Percentiles rank a stretch among this genome's conserved stretches.
Evolutionary conservation across 2,113 vertebrate genomes (phyloP).

Genomic region (Pleuronectes platessa): DNA sequence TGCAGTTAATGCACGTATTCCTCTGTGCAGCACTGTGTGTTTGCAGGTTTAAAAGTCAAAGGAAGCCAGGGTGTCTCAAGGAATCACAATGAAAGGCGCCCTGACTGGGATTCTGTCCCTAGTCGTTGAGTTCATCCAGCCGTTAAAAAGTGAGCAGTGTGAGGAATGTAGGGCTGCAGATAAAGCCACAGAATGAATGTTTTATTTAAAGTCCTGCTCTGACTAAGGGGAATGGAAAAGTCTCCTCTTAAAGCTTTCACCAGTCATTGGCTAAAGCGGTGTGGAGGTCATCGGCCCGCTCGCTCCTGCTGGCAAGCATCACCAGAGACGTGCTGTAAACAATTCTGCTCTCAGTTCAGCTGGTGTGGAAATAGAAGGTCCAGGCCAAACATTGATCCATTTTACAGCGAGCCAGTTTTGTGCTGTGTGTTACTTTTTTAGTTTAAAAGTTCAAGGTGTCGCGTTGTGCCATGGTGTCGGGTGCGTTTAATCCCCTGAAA

Average conservation of each 20-base stretch:
- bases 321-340: not conserved
- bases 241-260: not conserved
- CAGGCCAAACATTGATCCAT: conserved; percentile 8
- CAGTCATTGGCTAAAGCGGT: conserved; percentile 18
- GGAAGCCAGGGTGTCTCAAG: conserved; percentile 41
- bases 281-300: conserved; percentile 45
- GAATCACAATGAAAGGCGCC: conserved; percentile 33
- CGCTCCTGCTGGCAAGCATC: conserved; percentile 22
- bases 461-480: no score
- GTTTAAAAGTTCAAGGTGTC: not conserved
- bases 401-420: conserved; percentile 3
- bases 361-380: conserved; percentile 4
- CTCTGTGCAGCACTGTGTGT: conserved; percentile 12
- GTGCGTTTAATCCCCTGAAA: not conserved
- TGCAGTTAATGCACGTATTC: conserved; percentile 36
- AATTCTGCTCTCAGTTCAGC: conserved; percentile 1
- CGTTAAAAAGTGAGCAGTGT: conserved; percentile 59
- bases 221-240: not conserved
- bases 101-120: conserved; percentile 55
- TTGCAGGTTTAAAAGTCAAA: conserved; percentile 18
- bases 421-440: no score
- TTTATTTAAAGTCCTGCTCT: conserved; percentile 1
- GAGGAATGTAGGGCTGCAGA: conserved; percentile 56
- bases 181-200: conserved; percentile 45
- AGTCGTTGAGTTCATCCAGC: conserved; percentile 48